Conservation (phyloP, 2,113 vertebrate genomes). For the Vidua chalybeata region DNA sequence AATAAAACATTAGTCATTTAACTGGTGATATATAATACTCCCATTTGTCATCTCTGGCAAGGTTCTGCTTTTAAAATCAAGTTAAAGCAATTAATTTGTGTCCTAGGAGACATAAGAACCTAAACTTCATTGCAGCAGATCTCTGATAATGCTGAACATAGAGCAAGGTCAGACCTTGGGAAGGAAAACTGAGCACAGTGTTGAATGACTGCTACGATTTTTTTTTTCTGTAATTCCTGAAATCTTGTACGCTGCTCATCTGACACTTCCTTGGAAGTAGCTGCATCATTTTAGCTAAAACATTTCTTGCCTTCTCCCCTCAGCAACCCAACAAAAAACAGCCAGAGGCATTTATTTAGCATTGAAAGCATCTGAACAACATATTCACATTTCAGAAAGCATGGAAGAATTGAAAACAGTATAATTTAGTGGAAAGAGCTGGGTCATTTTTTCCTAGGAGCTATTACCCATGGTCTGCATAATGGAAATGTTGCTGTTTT, state of each 20-base stretch:
- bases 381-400: neutral
- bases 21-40: neutral
- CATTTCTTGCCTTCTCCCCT: neutral
- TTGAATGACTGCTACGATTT: neutral
- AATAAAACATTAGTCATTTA: slow-evolving; percentile 27
- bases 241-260: neutral
- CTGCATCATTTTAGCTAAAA: neutral
- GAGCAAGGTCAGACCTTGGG: neutral
- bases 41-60: neutral
- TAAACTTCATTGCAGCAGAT: neutral
- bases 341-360: neutral
- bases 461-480: neutral
- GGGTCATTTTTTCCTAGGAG: neutral
- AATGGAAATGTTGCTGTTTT: neutral
- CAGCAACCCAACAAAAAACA: neutral
- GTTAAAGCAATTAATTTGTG: neutral
- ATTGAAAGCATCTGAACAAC: neutral
- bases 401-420: neutral
- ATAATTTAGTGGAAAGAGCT: neutral
- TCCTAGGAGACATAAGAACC: neutral
- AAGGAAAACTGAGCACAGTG: neutral
- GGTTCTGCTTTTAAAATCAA: neutral
- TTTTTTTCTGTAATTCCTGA: neutral
- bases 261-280: neutral
- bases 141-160: neutral